Percentiles rank a stretch among this genome's conserved stretches.
These are phyloP conservation scores for Brenthis hecate DNA, from an alignment of 2,888 invertebrate species.

Conservation along the genomic window DNA sequence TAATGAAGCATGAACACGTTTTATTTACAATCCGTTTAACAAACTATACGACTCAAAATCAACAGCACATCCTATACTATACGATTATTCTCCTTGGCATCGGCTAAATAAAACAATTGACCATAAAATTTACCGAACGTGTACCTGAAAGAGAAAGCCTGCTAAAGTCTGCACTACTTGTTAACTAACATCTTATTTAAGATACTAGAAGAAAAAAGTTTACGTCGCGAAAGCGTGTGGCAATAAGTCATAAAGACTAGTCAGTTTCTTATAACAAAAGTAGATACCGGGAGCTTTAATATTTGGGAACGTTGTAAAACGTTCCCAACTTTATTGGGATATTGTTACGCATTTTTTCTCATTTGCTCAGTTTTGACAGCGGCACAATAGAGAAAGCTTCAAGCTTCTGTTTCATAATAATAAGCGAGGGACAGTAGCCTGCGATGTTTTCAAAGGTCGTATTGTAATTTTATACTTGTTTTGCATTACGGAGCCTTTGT, in stretches of 20 bases:
- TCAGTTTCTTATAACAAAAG: conserved; percentile 68
- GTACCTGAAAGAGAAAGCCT: conserved; percentile 75
- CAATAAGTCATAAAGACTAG: conserved; percentile 70
- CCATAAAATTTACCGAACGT: conserved; percentile 77
- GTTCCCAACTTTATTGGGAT: conserved; percentile 71
- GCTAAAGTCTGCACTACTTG: conserved; percentile 63
- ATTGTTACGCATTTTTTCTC: conserved; percentile 71
- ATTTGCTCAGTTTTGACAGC: conserved; percentile 69
- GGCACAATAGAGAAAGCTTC: conserved; percentile 70
- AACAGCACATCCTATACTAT: conserved; percentile 30
- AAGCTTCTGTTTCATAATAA: conserved; percentile 72
- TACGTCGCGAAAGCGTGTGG: conserved; percentile 68
- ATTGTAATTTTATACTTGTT: conserved; percentile 46
- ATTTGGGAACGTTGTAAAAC: conserved; percentile 71
- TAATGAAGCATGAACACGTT: conserved; percentile 52
- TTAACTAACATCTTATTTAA: conserved; percentile 82
- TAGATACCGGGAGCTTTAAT: conserved; percentile 70
- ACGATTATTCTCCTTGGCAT: conserved; percentile 63
- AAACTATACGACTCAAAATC: conserved; percentile 40
- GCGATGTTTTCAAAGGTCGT: conserved; percentile 39
- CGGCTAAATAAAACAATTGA: conserved; percentile 76
- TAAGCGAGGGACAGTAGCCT: conserved; percentile 44
- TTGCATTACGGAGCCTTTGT: conserved; percentile 42
- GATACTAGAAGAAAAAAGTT: conserved; percentile 72
- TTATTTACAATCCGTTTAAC: conserved; percentile 51